Base-by-base conservation (phyloP, 2,113 vertebrate species). In the Casuarius casuarius region DNA sequence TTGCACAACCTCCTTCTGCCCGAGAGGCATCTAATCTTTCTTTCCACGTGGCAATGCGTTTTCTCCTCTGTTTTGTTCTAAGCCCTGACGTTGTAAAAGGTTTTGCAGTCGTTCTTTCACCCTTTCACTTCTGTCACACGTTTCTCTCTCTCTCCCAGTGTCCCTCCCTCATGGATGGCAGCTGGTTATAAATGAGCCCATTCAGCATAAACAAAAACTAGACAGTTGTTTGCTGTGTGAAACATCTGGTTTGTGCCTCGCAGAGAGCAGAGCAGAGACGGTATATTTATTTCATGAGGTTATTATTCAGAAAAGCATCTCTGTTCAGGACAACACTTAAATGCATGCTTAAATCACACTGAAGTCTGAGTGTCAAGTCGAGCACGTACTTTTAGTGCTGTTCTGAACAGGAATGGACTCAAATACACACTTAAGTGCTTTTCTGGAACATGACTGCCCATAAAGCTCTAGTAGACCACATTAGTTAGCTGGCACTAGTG, bases 111-210 rank as follows among this genome's bases (percentile, higher is more conserved):
- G 26, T 48, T 84, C 59, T 91, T 82, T 91, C 62, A 28, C 84
- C 35, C 72, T 80, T 85, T 29, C 17, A 46, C 58, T 91, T 83
- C 29, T 77, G 85, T 78, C 82, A 61, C 49, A 40, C 65, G 9
- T 56, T 54, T 38, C 72, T 79, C 22, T 83, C 44, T 66, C 62
- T 83, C 80, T 84, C 44, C n/a, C 56, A 5, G 52, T 46, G 71
- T 84, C 66, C 86, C 68, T 88, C 68, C 66, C 59, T 85, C 33
- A 5, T 51, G 81, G 81, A 72, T 88, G 62, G 85, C 93, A 97
- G 87, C 94, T 96, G 95, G 51, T 87, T 79, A 85, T 89, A 94
- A 91, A 93, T 70, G 63, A 96, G 56, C 68, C 62, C 28, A 44
- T 81, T 92, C 91, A 77, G 51, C 86, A 84, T 82, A 90, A 94